Base-by-base conservation (phyloP, 1,140 invertebrate species). In the Drosophila pachea region DNA sequence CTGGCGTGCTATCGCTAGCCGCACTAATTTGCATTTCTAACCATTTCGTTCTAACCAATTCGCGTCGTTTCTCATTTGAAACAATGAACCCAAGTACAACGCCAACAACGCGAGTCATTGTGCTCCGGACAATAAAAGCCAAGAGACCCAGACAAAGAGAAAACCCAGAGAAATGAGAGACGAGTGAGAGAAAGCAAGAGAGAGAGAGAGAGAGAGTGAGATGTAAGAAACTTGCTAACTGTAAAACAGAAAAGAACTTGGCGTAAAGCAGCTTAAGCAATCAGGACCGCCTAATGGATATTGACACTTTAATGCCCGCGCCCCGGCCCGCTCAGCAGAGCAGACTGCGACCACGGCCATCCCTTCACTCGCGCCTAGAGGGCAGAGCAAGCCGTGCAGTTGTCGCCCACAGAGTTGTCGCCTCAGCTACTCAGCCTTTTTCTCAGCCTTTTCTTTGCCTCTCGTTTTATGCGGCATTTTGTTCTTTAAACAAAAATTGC, bases 211-310 rank as follows among this genome's bases (percentile, higher is more conserved):
- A 2, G 12, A 14, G 40, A 42, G 40, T 7, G 12, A 42, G 40
- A 40, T 55, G 56, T 50, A 61, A 60, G 68, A 71, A 67, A 67
- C 43, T 71, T 67, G 68, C 49, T 64, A 71, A 56, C 68, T 68
- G 64, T 58, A 76, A 73, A 79, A 60, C 68, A 76, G 77, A 79
- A 79, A 81, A 79, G 77, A 79, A 81, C 68, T 83, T 83, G 78
- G 79, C 78, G 78, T 84, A 83, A 83, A 86, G 81, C 67, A 86
- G 79, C 79, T 84, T 84, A 84, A 84, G 78, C 81, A 84, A 84
- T 84, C 79, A 84, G 81, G 79, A 84, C 76, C 71, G 81, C 81
- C 79, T 84, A 84, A 84, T 84, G 79, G 79, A 84, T 84, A 84
- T 84, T 86, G 79, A 84, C 79, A 84, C 81, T 86, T 84, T 84